Base-by-base conservation (phyloP, 2,888 invertebrate genomes). In the Drosophila limbata region DNA sequence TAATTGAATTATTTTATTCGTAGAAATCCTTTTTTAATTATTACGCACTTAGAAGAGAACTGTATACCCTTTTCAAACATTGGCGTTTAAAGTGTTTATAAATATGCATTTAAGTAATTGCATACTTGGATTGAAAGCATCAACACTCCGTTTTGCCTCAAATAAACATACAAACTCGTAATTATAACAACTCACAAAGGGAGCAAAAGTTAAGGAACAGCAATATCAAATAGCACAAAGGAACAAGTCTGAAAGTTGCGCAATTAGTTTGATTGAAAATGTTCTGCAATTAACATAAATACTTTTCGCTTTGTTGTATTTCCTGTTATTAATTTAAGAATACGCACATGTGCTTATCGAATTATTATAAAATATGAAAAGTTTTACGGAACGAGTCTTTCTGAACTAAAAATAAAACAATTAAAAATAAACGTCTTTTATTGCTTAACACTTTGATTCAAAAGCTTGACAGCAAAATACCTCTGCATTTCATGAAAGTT, bases 261-360 rank as follows among this genome's bases (percentile, higher is more conserved):
- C 66, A 79, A 88, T 83, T 84, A 82, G 73, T 63, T 79, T 79
- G 73, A 85, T 84, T 82, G 73, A 76, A 83, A 76, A 71, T 69
- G 47, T 69, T 68, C 62, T 60, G 68, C 59, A 79, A 76, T 88
- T 79, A 73, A 28, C 69, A 72, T 75, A 63, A 71, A 86, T 71
- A 48, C 44, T 62, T 44, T 40, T 35, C 11, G 17, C 15, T 40
- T 55, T 55, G 15, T 31, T 11, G 13, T 13, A 13, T 13, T 52
- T 25, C 6, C 19, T 25, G 33, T 19, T 45, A 55, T 33, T 13
- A 6, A 15, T 42, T 56, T 48, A 15, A 17, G 19, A 13, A 21
- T 25, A 19, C 15, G 48, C 17, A 13, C 53, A 57, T 60, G 50
- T 50, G 45, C 62, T 53, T 56, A 28, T 9, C 35, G 40, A 19